Evolutionary conservation across 2,797 vertebrate species (phyloP), one percentile per base, ranked within the genome.

Genomic region (Hyperoplus immaculatus): DNA sequence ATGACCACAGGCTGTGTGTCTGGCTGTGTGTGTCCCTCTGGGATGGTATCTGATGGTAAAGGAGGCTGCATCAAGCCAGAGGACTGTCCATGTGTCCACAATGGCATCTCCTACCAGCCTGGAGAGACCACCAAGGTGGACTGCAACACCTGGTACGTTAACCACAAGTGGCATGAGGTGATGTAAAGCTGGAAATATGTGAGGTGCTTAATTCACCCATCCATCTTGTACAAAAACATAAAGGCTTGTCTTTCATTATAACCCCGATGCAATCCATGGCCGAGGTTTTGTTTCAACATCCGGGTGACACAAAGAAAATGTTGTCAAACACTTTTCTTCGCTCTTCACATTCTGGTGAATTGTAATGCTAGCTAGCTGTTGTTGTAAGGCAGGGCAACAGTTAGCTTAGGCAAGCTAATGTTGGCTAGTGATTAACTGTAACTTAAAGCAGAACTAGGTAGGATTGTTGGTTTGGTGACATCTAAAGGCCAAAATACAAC

Each of bases 11-110:
- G 92, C 73, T 97, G 96, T 60, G 69, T 92, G n/a, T 95, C 96
- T n/a, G 96, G 96, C 77, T 97, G 96, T 70, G 82, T 96, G 85
- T 97, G 96, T 88, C 95, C 95, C 0, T 73, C 88, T 39, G 95
- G 94, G 14, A 88, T 95, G 71, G 93, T 97, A 3, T 77, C 92
- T 59, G 93, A 97, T 77, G 94, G 90, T 53, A 93, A 85, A 0
- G 95, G 94, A 47, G 80, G 88, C 72, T 97, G 96, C 68, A 93
- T 96, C 56, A 74, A 91, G 43, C 92, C 93, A 77, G 92, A 93
- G 4, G 75, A 89, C 1, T 97, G 96, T 63, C 90, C 96, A 0
- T 97, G 96, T 87, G 77, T 95, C 36, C 94, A 95, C 64, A 96
- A 95, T 65, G 94, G 95, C 38, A 80, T 85, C 60, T 89, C 78